Conservation (phyloP, 1,140 invertebrate genomes). For the Pogonognathellus flavescens region DNA sequence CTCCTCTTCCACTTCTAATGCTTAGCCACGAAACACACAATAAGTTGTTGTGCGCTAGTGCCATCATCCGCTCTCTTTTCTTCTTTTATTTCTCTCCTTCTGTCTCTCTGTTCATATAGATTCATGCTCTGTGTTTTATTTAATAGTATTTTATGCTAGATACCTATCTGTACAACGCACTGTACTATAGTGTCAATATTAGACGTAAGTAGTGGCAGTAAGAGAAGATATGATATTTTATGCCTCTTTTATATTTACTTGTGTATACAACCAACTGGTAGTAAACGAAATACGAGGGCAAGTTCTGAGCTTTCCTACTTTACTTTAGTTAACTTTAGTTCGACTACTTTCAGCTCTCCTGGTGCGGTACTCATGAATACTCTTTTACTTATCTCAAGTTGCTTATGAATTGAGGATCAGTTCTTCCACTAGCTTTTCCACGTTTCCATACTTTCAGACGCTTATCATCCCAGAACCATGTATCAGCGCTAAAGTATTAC, state of each 20-base stretch:
- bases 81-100: not conserved
- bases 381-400: conserved; percentile 28
- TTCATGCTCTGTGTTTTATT: too few species aligned
- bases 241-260: too few species aligned
- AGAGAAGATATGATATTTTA: not conserved
- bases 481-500: not conserved
- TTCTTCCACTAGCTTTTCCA: not conserved
- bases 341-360: conserved; percentile 16
- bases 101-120: too few species aligned
- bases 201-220: not conserved
- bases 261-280: too few species aligned
- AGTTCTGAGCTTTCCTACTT: not conserved
- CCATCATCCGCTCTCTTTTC: not conserved
- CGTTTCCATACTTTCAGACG: not conserved
- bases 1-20: conserved; percentile 3
- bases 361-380: conserved; percentile 5
- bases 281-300: too few species aligned
- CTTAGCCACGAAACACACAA: not conserved
- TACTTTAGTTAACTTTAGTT: conserved; percentile 21
- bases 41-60: not conserved
- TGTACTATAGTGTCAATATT: not conserved
- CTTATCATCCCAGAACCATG: not conserved
- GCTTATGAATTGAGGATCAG: not conserved
- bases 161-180: not conserved
- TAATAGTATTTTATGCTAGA: not conserved